phyloP scores from a whole-genome alignment of 2,888 invertebrate species.

The Alloplasta piceator region DNA sequence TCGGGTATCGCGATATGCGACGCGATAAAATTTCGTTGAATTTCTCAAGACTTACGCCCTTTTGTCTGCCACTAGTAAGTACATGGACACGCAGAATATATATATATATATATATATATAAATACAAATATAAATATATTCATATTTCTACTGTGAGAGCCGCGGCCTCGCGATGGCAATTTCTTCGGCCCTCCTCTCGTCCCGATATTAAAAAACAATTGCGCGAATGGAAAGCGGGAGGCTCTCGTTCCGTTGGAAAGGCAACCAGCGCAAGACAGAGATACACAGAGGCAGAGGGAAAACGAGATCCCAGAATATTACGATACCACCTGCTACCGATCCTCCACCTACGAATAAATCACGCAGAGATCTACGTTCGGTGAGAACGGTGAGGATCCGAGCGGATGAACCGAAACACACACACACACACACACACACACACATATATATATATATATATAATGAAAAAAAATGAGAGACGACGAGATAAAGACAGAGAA shows the following conservation, averaged over 20 bases:
- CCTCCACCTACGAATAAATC: slow-evolving; percentile 66
- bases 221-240: slow-evolving; percentile 50
- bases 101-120: too few relatives aligned
- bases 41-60: too few relatives aligned
- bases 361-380: slow-evolving; percentile 45
- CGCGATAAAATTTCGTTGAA: too few relatives aligned
- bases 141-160: slow-evolving; percentile 47
- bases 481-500: slow-evolving; percentile 31
- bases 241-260: slow-evolving; percentile 48
- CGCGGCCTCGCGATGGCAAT: slow-evolving; percentile 52
- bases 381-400: not conserved
- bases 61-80: too few relatives aligned
- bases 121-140: slow-evolving; percentile 14
- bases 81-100: too few relatives aligned
- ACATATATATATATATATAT: slow-evolving; percentile 29
- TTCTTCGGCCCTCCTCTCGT: slow-evolving; percentile 49
- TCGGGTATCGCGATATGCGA: too few relatives aligned
- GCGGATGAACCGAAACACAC: slow-evolving; percentile 12
- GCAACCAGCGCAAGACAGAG: slow-evolving; percentile 2
- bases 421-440: slow-evolving; percentile 12
- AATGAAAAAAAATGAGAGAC: slow-evolving; percentile 40
- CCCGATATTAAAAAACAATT: slow-evolving; percentile 65
- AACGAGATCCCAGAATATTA: slow-evolving; percentile 63
- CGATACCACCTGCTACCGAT: slow-evolving; percentile 67
- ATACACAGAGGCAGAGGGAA: slow-evolving; percentile 24